Percentiles rank a stretch among this genome's conserved stretches.
Evolutionary conservation across 2,797 vertebrate genomes (phyloP).

Genomic region (Sebastes vulpes): DNA sequence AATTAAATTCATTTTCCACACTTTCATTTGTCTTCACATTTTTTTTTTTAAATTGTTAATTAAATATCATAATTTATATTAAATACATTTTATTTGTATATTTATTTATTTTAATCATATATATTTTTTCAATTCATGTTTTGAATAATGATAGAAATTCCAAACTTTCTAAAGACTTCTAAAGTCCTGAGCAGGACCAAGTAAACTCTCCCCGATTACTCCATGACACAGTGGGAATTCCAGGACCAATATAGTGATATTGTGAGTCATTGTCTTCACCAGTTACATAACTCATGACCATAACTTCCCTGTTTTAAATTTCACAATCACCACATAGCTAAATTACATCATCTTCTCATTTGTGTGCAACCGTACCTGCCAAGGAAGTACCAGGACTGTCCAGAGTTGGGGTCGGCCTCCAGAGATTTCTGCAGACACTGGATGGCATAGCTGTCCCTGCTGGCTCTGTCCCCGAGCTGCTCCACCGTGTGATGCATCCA

Average conservation of each 20-base stretch:
- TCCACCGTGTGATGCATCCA: conserved; percentile 99
- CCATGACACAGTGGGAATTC: not conserved
- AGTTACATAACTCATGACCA: not conserved
- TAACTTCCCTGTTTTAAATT: not conserved
- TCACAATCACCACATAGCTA: not conserved
- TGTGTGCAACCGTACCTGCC: conserved; percentile 89
- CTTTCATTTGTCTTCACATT: too few relatives aligned
- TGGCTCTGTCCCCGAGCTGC: conserved; percentile 96
- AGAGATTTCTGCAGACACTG: conserved; percentile 99
- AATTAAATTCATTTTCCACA: not conserved
- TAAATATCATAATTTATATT: too few relatives aligned
- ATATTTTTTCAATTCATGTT: too few relatives aligned
- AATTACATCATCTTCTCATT: not conserved
- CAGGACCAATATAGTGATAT: not conserved
- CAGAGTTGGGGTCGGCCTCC: conserved; percentile 99
- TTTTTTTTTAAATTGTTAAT: too few relatives aligned
- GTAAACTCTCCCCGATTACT: not conserved
- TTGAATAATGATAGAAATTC: not conserved
- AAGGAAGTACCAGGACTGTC: conserved; percentile 99
- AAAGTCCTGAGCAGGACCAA: not conserved
- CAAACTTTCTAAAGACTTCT: not conserved
- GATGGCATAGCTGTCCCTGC: conserved; percentile 99
- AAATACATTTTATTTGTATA: too few relatives aligned
- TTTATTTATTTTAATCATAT: not conserved
- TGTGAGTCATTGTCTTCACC: too few relatives aligned